Evolutionary conservation across 35 echinoderm and acorn worm species (phyloP).

Genomic region (Lytechinus pictus): DNA sequence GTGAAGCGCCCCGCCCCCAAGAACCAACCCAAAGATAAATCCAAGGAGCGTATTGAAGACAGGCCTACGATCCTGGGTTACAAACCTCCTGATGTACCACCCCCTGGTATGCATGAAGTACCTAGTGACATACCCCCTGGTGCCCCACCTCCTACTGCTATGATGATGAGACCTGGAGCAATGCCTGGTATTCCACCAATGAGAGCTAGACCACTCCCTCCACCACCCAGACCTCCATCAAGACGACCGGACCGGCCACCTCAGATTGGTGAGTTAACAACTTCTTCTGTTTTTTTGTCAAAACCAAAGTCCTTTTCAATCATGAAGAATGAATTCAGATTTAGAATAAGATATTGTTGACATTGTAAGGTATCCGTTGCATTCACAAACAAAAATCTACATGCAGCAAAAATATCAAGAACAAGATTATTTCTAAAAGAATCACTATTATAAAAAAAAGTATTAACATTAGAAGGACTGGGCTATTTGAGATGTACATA

Average conservation of each 20-base stretch:
- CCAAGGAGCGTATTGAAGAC: neutral
- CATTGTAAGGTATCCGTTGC: too few relatives aligned
- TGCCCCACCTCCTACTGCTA: neutral
- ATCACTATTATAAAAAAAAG: too few relatives aligned
- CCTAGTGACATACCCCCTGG: slow-evolving; percentile 7
- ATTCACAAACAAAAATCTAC: too few relatives aligned
- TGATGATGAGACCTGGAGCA: slow-evolving; percentile 34
- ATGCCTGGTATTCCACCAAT: neutral
- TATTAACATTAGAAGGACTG: too few relatives aligned
- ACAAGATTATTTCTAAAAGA: too few relatives aligned
- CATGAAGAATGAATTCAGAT: too few relatives aligned
- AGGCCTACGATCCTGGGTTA: neutral
- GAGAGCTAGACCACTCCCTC: neutral
- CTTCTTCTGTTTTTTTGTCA: neutral
- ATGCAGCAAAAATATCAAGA: too few relatives aligned
- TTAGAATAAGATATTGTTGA: too few relatives aligned
- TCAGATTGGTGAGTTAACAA: neutral
- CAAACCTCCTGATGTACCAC: neutral
- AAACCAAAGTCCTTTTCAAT: too few relatives aligned
- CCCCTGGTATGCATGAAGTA: neutral
- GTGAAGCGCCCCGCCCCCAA: neutral
- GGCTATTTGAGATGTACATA: too few relatives aligned
- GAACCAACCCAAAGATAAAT: neutral
- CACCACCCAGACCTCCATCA: neutral
- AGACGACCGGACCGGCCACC: neutral